Conservation (phyloP, 53 echinoderm and acorn worm genomes). For the Hippasteria phrygiana region DNA sequence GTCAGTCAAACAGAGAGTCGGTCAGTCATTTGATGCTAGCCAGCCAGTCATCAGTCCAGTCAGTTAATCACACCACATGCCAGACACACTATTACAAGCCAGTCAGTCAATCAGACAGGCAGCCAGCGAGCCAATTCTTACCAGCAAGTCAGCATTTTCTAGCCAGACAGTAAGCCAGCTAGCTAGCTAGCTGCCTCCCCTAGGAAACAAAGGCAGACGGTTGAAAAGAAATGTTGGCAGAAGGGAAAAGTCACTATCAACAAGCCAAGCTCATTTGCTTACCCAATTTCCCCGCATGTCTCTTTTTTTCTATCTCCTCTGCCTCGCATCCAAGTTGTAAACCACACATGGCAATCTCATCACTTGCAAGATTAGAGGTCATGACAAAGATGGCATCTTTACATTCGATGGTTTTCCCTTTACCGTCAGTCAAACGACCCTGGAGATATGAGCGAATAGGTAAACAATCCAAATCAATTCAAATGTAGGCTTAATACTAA, state of each 20-base stretch:
- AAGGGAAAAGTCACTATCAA: too few relatives aligned
- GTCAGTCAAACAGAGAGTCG: neutral
- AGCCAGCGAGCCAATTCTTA: neutral
- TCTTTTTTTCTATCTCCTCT: conserved; percentile 83
- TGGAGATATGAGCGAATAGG: neutral
- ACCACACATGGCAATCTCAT: conserved; percentile 90
- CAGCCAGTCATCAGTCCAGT: neutral
- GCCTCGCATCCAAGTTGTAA: conserved; percentile 93
- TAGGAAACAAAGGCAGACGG: neutral
- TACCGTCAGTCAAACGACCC: conserved; percentile 96
- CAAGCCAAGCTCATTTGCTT: too few relatives aligned
- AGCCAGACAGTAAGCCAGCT: neutral
- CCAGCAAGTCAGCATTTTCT: too few relatives aligned
- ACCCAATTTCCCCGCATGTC: conserved; percentile 74
- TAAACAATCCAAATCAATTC: neutral
- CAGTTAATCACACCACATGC: too few relatives aligned
- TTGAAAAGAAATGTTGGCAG: too few relatives aligned
- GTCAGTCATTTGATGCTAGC: neutral
- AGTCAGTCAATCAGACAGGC: neutral
- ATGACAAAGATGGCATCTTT: conserved; percentile 97
- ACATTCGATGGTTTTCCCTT: conserved; percentile 94
- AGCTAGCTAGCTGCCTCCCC: neutral
- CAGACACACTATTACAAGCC: too few relatives aligned
- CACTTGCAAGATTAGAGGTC: conserved; percentile 97
- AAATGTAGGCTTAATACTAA: neutral